These are phyloP conservation scores for Rhombomys opimus DNA, from an alignment of 2,113 vertebrate species.

Conservation along the genomic window DNA sequence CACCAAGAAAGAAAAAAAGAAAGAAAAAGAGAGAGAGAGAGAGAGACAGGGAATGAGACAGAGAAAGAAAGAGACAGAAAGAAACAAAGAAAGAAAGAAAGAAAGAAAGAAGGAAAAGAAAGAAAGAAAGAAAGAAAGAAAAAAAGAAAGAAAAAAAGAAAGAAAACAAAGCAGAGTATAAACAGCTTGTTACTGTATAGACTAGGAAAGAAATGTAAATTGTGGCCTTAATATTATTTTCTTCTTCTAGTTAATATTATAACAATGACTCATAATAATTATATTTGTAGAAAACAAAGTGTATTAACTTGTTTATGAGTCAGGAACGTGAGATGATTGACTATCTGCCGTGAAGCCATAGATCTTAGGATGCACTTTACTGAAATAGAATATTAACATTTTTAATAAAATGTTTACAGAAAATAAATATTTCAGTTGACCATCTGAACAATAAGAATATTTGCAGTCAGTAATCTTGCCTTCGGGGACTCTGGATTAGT, in stretches of 20 bases:
- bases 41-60: neutral
- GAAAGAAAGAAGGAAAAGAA: neutral
- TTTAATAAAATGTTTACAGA: constrained; percentile 59
- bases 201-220: constrained; percentile 42
- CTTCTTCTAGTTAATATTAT: constrained; percentile 67
- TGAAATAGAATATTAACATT: constrained; percentile 60
- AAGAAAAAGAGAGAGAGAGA: neutral
- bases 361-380: neutral
- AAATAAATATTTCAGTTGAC: constrained; percentile 66
- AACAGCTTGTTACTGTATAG: constrained; percentile 49
- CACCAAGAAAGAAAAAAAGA: neutral
- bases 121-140: neutral
- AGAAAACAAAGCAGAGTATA: neutral
- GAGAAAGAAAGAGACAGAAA: neutral
- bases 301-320: neutral
- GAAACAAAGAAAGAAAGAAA: neutral
- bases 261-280: constrained; percentile 64
- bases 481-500: neutral
- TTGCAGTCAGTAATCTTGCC: neutral
- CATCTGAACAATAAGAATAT: constrained; percentile 51
- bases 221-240: constrained; percentile 67
- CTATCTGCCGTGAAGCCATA: neutral
- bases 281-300: constrained; percentile 56
- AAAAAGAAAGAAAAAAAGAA: neutral
- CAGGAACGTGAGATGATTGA: constrained; percentile 18